Conservation (phyloP, 2,113 vertebrate genomes). For the Serilophus lunatus region DNA sequence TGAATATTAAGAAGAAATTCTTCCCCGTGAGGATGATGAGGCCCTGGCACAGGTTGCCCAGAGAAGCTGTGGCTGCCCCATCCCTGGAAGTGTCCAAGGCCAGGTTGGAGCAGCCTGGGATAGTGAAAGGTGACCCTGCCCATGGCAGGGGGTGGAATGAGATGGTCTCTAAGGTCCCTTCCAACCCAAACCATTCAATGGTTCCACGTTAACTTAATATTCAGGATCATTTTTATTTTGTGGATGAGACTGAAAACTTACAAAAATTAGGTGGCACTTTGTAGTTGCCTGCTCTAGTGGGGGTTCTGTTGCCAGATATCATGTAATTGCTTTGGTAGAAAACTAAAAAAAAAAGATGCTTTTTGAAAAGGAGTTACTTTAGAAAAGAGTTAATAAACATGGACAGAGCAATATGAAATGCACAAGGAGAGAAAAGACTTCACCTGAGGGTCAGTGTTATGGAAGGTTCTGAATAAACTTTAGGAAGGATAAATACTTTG, state of each 20-base stretch:
- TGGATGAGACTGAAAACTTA: neutral
- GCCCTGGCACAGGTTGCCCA: neutral
- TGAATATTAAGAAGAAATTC: fast-evolving
- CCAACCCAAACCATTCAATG: neutral
- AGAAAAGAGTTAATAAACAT: neutral
- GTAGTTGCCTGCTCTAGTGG: neutral
- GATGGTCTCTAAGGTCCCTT: neutral
- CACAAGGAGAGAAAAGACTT: too few species aligned
- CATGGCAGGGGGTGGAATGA: fast-evolving
- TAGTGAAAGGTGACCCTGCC: fast-evolving
- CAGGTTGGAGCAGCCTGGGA: fast-evolving
- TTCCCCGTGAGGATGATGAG: fast-evolving
- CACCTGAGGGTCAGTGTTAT: neutral
- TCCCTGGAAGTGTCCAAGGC: neutral
- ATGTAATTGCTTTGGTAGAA: neutral
- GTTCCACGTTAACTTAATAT: neutral
- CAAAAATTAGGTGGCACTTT: neutral
- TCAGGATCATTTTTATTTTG: neutral
- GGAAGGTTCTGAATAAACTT: neutral
- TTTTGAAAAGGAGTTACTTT: neutral
- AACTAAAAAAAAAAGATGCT: neutral
- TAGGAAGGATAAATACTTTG: neutral
- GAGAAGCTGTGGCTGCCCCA: neutral
- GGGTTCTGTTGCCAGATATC: neutral
- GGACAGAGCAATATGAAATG: neutral